Conservation (phyloP, 2,888 invertebrate species). For the Drosophila incognita region DNA sequence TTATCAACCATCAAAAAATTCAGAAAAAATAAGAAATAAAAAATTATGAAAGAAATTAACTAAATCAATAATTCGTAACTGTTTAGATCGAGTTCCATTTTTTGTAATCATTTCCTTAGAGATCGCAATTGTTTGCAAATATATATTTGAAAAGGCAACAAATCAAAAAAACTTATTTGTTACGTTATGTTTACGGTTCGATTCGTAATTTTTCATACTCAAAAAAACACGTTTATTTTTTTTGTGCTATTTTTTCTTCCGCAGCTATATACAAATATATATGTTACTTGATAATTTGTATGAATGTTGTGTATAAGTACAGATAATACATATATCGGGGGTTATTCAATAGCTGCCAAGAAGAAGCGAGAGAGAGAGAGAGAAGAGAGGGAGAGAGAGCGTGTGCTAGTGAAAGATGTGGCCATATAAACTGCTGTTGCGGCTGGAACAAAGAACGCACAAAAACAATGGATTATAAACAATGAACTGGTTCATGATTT, state of each 20-base stretch:
- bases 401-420: conserved; percentile 29
- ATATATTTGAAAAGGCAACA: no score
- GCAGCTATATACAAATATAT: conserved; percentile 1
- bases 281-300: conserved; percentile 11
- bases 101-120: no score
- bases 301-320: conserved; percentile 1
- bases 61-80: background rate
- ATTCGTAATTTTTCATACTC: background rate
- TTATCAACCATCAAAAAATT: background rate
- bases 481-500: conserved; percentile 5
- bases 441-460: conserved; percentile 35
- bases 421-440: conserved; percentile 5
- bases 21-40: background rate
- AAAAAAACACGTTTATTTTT: background rate
- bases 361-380: background rate
- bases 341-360: conserved; percentile 31
- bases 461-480: conserved; percentile 35
- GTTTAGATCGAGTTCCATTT: no score
- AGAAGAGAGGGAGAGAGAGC: background rate
- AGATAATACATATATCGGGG: background rate
- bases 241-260: background rate
- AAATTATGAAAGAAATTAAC: background rate
- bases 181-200: no score
- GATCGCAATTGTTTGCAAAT: no score
- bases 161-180: no score